Conservation (phyloP, 1,140 invertebrate genomes). For the Oscheius sp. region DNA sequence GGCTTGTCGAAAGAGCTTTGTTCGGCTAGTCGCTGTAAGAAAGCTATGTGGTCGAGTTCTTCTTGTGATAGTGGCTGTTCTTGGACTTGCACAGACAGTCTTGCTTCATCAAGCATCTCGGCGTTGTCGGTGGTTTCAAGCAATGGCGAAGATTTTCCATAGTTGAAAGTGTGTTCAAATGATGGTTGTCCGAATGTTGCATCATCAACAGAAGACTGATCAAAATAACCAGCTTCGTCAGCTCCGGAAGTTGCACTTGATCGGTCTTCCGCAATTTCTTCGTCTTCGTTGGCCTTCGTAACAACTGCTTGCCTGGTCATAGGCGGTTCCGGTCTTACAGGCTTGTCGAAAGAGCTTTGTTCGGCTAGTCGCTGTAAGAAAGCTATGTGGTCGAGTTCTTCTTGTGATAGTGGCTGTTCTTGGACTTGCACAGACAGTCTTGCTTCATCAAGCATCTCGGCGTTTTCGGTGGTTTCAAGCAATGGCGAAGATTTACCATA, state of each 20-base stretch:
- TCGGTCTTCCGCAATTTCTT: not conserved
- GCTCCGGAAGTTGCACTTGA: slow-evolving; percentile 14
- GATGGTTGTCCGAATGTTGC: too few species aligned
- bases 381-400: slow-evolving; percentile 4
- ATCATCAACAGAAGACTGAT: slow-evolving; percentile 3
- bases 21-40: not conserved
- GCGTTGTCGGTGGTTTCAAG: not conserved
- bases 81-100: not conserved
- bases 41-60: slow-evolving; percentile 28
- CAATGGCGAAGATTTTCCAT: not conserved
- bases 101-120: slow-evolving; percentile 3
- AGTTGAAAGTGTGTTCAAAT: not conserved
- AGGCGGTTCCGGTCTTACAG: not conserved
- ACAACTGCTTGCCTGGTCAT: not conserved
- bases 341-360: not conserved
- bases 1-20: slow-evolving; percentile 20
- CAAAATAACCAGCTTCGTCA: not conserved
- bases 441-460: too few species aligned
- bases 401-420: not conserved
- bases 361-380: not conserved
- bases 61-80: slow-evolving; percentile 9
- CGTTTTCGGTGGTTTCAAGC: not conserved
- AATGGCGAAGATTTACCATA: slow-evolving; percentile 6
- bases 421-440: not conserved
- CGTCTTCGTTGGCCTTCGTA: not conserved